phyloP scores from a whole-genome alignment of 2,113 vertebrate genomes.

The Procavia capensis region DNA sequence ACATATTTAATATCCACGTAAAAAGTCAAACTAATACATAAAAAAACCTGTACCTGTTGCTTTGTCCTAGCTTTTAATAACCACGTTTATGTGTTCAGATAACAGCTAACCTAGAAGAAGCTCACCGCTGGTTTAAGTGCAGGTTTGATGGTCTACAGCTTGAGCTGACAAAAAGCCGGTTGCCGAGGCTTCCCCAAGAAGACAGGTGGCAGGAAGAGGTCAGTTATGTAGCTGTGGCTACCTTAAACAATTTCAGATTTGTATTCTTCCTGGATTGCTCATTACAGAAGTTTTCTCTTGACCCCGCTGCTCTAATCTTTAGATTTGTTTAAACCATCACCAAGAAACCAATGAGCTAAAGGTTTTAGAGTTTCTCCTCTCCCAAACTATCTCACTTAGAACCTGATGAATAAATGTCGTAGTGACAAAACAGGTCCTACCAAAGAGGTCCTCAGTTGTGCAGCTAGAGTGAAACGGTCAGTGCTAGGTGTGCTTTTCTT shows the following conservation, averaged over 20 bases:
- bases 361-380: neutral
- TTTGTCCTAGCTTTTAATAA: neutral
- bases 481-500: conserved; percentile 50
- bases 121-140: conserved; percentile 83
- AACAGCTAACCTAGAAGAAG: conserved; percentile 84
- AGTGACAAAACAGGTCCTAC: neutral
- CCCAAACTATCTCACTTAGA: neutral
- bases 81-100: conserved; percentile 73
- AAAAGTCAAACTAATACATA: neutral
- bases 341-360: neutral
- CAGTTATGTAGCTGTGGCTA: neutral
- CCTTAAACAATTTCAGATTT: neutral
- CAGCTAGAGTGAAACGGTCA: neutral
- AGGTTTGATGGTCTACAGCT: conserved; percentile 83
- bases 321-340: neutral
- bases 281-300: neutral
- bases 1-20: neutral
- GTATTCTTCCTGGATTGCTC: neutral
- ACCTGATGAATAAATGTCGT: neutral
- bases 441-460: neutral
- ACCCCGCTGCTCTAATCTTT: neutral
- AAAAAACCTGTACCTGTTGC: neutral
- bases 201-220: conserved; percentile 65
- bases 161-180: conserved; percentile 69
- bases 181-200: conserved; percentile 60